These are phyloP conservation scores for Therioaphis trifolii DNA, from an alignment of 2,888 invertebrate species.

Conservation along the genomic window DNA sequence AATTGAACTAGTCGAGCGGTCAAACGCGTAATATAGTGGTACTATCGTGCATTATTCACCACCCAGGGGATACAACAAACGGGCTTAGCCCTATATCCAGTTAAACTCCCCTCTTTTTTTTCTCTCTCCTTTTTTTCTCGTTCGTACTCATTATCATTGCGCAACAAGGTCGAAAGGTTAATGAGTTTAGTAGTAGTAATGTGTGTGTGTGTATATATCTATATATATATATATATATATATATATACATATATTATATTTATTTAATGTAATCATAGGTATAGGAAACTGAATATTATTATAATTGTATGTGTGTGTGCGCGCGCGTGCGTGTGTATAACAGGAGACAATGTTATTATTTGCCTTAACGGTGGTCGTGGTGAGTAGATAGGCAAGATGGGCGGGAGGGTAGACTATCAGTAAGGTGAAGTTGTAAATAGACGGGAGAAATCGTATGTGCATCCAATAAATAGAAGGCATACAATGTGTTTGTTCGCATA, in stretches of 20 bases:
- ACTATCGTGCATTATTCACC: slow-evolving; percentile 46
- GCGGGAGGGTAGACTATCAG: background rate
- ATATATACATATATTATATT: too few species aligned
- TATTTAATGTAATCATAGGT: slow-evolving; percentile 32
- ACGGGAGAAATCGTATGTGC: slow-evolving; percentile 40
- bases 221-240: background rate
- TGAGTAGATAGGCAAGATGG: background rate
- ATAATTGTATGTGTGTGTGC: background rate
- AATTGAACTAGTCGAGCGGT: slow-evolving; percentile 41
- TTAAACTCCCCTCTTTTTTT: slow-evolving; percentile 2
- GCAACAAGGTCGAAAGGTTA: slow-evolving; percentile 57
- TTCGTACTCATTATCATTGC: slow-evolving; percentile 33
- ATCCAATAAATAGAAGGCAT: slow-evolving; percentile 14
- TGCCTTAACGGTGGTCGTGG: slow-evolving; percentile 11
- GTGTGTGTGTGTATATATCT: background rate
- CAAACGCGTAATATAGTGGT: slow-evolving; percentile 31
- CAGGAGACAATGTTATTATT: slow-evolving; percentile 44
- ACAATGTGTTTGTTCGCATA: slow-evolving; percentile 35
- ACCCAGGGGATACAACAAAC: slow-evolving; percentile 36
- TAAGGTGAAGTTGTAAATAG: slow-evolving; percentile 22
- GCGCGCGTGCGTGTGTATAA: too few species aligned
- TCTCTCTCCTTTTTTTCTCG: background rate
- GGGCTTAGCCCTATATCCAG: slow-evolving; percentile 21
- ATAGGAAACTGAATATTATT: slow-evolving; percentile 49
- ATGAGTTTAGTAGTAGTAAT: slow-evolving; percentile 26